A percentile compares a stretch with the other conserved stretches of the same genome.
Conservation (phyloP, 2,797 vertebrate species). For the Tangara arthus region DNA sequence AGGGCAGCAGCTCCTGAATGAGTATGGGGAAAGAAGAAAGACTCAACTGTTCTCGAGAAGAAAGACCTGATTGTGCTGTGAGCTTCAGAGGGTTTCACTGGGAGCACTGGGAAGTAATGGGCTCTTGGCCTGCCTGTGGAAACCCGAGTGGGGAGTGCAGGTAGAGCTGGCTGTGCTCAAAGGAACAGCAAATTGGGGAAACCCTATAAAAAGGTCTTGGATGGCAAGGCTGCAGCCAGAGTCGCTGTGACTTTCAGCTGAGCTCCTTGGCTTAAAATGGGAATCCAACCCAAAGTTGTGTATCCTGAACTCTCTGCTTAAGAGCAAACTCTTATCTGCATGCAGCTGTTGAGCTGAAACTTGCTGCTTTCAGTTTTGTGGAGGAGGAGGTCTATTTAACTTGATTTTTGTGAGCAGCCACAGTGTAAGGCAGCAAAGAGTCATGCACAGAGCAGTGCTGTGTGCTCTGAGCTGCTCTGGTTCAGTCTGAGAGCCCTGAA, state of each 20-base stretch:
- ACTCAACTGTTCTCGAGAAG: constrained; percentile 43
- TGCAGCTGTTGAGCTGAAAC: not conserved
- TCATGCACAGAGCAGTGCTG: not conserved
- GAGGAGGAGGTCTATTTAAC: not conserved
- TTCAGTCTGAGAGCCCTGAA: not conserved
- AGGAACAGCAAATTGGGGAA: not conserved
- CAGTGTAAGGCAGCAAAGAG: not conserved
- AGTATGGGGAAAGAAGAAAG: constrained; percentile 42
- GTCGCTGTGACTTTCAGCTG: not conserved
- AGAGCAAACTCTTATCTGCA: not conserved
- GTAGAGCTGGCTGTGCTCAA: constrained; percentile 8
- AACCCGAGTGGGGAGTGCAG: not conserved
- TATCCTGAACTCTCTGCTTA: not conserved
- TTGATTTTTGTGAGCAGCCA: not conserved
- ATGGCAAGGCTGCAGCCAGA: not conserved
- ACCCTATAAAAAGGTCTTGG: not conserved
- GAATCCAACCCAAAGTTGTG: not conserved
- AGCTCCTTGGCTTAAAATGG: not conserved
- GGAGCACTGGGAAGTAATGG: constrained; percentile 18
- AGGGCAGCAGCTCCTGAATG: constrained; percentile 41
- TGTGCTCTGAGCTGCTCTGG: not conserved
- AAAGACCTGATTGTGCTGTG: constrained; percentile 36
- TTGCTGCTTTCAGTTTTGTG: not conserved
- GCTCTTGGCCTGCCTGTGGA: not conserved
- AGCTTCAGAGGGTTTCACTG: constrained; percentile 5